A percentile compares a stretch with the other conserved stretches of the same genome.
phyloP scores from a whole-genome alignment of 2,888 invertebrate species.

The Eupelmus urozonus region DNA sequence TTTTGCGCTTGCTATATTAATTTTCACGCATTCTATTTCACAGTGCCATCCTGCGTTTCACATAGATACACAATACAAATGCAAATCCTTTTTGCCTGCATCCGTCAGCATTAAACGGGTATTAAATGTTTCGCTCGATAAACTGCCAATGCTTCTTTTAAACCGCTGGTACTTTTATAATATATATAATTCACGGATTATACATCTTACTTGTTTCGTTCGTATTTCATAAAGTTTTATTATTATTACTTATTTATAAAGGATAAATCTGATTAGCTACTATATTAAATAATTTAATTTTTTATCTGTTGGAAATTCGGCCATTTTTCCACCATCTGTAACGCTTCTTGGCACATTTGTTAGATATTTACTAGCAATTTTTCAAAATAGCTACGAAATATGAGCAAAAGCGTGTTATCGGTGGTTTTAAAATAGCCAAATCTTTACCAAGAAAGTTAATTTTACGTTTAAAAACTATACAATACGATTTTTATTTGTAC shows the following conservation, averaged over 20 bases:
- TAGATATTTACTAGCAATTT: no score
- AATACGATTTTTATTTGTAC: no score
- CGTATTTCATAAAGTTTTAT: neutral
- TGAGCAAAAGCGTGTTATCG: no score
- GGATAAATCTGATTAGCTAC: constrained; percentile 21
- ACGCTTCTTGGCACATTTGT: no score
- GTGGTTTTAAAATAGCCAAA: no score
- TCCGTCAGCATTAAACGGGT: constrained; percentile 16
- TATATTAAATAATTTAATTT: neutral
- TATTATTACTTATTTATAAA: no score
- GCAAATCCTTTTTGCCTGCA: constrained; percentile 33
- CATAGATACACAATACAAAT: constrained; percentile 20
- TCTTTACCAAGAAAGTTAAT: no score
- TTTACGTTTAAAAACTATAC: no score
- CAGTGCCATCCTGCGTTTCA: constrained; percentile 2
- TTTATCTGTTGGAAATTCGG: no score
- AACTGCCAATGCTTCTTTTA: constrained; percentile 23
- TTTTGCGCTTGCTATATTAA: constrained; percentile 19
- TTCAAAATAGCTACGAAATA: no score
- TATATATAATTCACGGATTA: constrained; percentile 7
- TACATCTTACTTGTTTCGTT: neutral
- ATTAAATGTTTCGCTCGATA: constrained; percentile 29
- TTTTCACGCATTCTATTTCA: constrained; percentile 23
- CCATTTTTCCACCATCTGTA: no score
- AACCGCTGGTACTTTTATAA: constrained; percentile 12